Conservation (phyloP, 2,797 vertebrate genomes). For the Capromys pilorides region DNA sequence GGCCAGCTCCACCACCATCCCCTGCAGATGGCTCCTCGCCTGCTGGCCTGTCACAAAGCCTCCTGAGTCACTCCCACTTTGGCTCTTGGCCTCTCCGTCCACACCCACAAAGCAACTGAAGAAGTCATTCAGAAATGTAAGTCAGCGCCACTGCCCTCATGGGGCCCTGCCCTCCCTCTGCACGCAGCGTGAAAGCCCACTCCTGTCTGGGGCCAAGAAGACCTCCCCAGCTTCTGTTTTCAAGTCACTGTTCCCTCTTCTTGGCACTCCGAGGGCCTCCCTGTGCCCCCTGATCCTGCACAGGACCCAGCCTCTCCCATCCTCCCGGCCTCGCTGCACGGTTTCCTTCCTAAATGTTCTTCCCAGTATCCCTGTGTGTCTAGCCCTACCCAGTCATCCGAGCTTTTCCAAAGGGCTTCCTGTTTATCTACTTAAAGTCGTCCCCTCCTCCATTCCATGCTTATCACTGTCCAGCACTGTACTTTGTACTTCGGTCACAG, state of each 20-base stretch:
- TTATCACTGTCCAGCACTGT: background rate
- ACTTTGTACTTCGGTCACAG: background rate
- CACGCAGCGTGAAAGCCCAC: background rate
- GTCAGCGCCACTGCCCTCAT: background rate
- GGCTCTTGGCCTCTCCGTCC: background rate
- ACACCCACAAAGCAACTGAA: background rate
- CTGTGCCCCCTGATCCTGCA: background rate
- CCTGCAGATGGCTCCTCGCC: too few relatives aligned
- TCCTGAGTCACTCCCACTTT: background rate
- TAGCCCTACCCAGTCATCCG: background rate
- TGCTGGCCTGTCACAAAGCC: background rate
- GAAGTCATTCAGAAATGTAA: background rate
- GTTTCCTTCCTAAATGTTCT: background rate
- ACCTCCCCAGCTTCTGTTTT: background rate
- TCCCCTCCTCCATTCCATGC: background rate
- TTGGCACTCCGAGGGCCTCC: too few relatives aligned
- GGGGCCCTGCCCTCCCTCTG: background rate
- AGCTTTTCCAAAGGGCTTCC: background rate
- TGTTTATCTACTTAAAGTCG: background rate
- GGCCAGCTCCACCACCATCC: background rate
- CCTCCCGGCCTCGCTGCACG: background rate
- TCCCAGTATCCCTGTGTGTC: background rate
- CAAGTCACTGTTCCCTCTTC: background rate
- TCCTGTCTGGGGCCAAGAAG: background rate
- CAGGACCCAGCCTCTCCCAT: background rate